Evolutionary conservation across 2,797 vertebrate species (phyloP).

Genomic region (Leuciscus waleckii): DNA sequence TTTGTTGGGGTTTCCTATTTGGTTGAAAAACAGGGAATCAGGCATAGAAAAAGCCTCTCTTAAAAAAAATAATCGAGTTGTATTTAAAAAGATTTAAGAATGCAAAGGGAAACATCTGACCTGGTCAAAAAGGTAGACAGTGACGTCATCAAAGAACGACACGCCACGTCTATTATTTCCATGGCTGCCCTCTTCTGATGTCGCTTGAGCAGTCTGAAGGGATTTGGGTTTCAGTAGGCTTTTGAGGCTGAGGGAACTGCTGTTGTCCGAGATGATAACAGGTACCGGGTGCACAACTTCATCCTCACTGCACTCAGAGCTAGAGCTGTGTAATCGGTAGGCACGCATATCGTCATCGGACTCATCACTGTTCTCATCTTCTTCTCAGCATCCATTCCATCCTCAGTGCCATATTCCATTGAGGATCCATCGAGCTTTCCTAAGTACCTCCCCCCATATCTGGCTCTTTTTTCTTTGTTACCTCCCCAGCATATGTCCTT

Average conservation of each 20-base stretch:
- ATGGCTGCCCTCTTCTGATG: conserved; percentile 57
- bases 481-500: conserved; percentile 78
- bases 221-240: conserved; percentile 87
- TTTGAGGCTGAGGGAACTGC: conserved; percentile 81
- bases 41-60: background rate
- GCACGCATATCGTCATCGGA: conserved; percentile 91
- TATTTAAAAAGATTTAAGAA: background rate
- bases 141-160: conserved; percentile 97
- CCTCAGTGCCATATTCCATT: conserved; percentile 80
- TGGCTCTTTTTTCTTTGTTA: conserved; percentile 89
- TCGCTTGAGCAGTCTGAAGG: conserved; percentile 58
- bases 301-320: conserved; percentile 91
- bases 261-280: conserved; percentile 83
- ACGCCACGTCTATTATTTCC: conserved; percentile 83
- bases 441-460: conserved; percentile 92
- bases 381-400: conserved; percentile 93
- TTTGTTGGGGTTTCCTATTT: conserved; percentile 95
- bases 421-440: conserved; percentile 82
- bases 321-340: conserved; percentile 88
- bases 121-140: conserved; percentile 98
- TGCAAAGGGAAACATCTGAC: conserved; percentile 70
- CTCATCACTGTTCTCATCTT: conserved; percentile 95
- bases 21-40: background rate
- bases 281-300: conserved; percentile 82
- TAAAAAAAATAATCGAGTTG: background rate